Conservation (phyloP, 2,113 vertebrate genomes). For the Picathartes gymnocephalus region DNA sequence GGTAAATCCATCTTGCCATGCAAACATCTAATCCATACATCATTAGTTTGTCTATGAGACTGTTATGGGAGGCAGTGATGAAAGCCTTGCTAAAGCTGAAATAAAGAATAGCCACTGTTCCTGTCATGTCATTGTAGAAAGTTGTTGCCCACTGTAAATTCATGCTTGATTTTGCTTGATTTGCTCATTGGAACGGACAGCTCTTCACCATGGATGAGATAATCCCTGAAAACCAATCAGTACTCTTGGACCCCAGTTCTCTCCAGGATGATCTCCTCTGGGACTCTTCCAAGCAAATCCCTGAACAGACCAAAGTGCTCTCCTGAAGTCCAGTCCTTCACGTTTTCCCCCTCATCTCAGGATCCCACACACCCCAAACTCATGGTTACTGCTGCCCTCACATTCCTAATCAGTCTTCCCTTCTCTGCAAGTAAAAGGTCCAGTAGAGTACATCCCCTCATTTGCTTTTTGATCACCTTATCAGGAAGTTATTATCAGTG, state of each 20-base stretch:
- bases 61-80: neutral
- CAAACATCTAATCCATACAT: neutral
- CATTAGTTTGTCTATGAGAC: neutral
- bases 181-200: too few species aligned
- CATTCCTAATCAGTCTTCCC: neutral
- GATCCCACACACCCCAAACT: neutral
- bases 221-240: neutral
- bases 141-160: neutral
- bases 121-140: neutral
- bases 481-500: neutral
- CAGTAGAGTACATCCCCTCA: neutral
- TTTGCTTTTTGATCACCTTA: neutral
- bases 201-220: neutral
- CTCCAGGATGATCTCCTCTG: neutral
- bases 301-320: neutral
- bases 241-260: neutral
- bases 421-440: neutral
- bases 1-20: neutral
- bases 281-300: neutral
- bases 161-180: neutral
- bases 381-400: neutral
- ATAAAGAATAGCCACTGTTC: neutral
- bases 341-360: neutral
- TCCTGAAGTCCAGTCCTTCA: neutral
- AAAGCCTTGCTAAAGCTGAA: neutral